Conservation (phyloP, 2,113 vertebrate genomes). For the Cnemophilus loriae region DNA sequence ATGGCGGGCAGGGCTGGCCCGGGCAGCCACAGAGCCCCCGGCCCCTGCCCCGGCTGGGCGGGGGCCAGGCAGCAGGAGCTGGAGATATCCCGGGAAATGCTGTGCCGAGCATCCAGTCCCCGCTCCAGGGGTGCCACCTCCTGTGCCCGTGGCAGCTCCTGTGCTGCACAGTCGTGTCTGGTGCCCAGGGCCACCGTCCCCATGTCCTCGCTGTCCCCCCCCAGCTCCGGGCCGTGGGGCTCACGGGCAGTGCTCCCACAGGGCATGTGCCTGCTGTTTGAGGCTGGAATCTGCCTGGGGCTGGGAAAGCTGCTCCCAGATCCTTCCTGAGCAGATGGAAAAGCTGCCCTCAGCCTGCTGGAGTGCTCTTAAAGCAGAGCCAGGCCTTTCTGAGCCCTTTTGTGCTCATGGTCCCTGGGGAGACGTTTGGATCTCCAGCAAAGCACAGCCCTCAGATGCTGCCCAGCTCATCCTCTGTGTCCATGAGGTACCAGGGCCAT, state of each 20-base stretch:
- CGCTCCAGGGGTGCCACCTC: not conserved
- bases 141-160: not conserved
- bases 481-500: not conserved
- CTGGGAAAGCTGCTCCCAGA: not conserved
- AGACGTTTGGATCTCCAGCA: not conserved
- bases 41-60: not conserved
- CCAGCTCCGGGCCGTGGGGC: not conserved
- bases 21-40: too few relatives aligned
- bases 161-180: not conserved
- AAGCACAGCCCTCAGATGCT: not conserved
- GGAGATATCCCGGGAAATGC: rapidly evolving
- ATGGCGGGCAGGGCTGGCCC: not conserved
- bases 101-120: too few relatives aligned
- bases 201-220: not conserved
- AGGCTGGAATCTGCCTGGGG: not conserved
- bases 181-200: not conserved
- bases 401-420: not conserved
- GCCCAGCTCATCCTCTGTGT: not conserved
- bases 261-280: not conserved
- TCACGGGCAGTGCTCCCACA: not conserved
- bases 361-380: not conserved
- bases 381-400: not conserved
- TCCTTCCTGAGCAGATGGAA: not conserved
- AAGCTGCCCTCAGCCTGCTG: not conserved
- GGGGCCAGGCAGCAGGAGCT: not conserved